A percentile compares a stretch with the other conserved stretches of the same genome.
Conservation (phyloP, 2,888 invertebrate genomes). For the Clostera curtula region DNA sequence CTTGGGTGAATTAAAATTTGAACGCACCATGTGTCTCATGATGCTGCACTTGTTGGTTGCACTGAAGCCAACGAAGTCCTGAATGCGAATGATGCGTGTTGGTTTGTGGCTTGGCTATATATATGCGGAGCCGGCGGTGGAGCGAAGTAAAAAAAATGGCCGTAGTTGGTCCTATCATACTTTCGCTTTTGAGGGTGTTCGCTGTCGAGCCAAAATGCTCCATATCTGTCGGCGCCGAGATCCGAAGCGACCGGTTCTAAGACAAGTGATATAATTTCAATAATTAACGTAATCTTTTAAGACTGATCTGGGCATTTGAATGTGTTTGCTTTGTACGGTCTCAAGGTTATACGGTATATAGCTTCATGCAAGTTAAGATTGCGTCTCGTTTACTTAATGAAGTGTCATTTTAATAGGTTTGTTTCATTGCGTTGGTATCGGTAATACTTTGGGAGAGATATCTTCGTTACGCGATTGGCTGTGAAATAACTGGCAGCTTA, state of each 20-base stretch:
- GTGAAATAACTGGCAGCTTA: too few relatives aligned
- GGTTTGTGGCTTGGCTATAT: slow-evolving; percentile 59
- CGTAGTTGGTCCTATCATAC: slow-evolving; percentile 69
- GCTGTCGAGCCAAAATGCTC: slow-evolving; percentile 51
- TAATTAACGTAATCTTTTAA: slow-evolving; percentile 26
- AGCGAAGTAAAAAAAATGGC: slow-evolving; percentile 67
- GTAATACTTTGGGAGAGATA: too few relatives aligned
- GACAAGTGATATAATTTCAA: slow-evolving; percentile 29
- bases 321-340: slow-evolving; percentile 21
- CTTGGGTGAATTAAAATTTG: slow-evolving; percentile 23
- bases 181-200: slow-evolving; percentile 71
- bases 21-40: slow-evolving; percentile 73
- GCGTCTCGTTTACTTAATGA: neutral
- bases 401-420: neutral
- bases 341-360: slow-evolving; percentile 18
- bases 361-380: neutral
- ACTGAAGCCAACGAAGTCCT: slow-evolving; percentile 73
- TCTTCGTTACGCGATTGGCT: too few relatives aligned
- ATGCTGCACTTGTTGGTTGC: slow-evolving; percentile 68
- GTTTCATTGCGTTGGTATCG: too few relatives aligned
- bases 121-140: slow-evolving; percentile 65
- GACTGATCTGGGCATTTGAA: slow-evolving; percentile 18
- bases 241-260: slow-evolving; percentile 33
- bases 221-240: slow-evolving; percentile 41
- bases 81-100: slow-evolving; percentile 74